Evolutionary conservation across 1,140 invertebrate species (phyloP), one percentile per base, ranked within the genome.

Genomic region (Drosophila watanabei): DNA sequence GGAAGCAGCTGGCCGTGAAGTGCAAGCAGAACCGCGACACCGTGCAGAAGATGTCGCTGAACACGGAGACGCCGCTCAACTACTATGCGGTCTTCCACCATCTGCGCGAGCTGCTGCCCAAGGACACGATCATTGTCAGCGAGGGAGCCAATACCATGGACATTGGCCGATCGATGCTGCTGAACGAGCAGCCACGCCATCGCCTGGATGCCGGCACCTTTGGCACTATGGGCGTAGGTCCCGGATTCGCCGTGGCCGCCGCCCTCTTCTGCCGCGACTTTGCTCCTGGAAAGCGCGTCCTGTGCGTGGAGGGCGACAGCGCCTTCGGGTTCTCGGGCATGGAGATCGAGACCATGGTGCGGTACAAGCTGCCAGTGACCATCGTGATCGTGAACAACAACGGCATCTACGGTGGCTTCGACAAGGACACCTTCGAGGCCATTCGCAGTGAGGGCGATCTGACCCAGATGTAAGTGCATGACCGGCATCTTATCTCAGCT

Each of bases 71-170:
- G 4, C 98, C 98, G 5, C 93, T 99, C 2, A 99, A 99, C 94
- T 99, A 99, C 93, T 99, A 98, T 92, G 95, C 97, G 30, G 98
- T 98, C 41, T 98, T 98, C 90, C 95, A 97, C 87, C 95, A 97
- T 66, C 95, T 98, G 63, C 96, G 97, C 86, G 94, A 96, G 60
- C 93, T 94, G 24, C 95, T 98, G 69, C 97, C 97, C 1, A 94
- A 95, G 79, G 97, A 99, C 94, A 96, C 96, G 20, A 96, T 99
- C 5, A 98, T 99, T 83, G 97, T 99, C n/a, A 99, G 98, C 91
- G 98, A 99, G 94, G 98, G 98, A 45, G 98, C 98, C 13, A 99
- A 99, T 92, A 99, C 98, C 1, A 99, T 99, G 98, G 98, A 99
- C 87, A 99, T 99, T 90, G 98, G 98, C 4, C 95, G 98, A 49